phyloP scores from a whole-genome alignment of 1,140 invertebrate species.

The Aphelenchoides besseyi region DNA sequence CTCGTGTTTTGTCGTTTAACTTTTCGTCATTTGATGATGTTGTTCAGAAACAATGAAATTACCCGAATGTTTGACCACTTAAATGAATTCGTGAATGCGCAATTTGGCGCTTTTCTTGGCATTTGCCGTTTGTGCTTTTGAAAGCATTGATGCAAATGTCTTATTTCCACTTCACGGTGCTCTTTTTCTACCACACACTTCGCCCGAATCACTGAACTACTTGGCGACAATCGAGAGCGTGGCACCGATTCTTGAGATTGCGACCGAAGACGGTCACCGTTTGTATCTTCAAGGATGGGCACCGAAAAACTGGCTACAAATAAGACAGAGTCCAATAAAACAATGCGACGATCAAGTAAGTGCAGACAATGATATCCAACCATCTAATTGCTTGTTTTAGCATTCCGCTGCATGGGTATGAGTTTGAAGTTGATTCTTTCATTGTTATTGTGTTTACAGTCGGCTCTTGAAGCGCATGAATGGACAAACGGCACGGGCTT shows the following conservation, averaged over 20 bases:
- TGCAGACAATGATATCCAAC: not conserved
- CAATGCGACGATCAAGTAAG: conserved; percentile 47
- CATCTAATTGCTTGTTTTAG: not conserved
- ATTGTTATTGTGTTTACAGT: conserved; percentile 1
- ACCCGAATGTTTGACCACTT: not conserved
- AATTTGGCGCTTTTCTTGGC: not conserved
- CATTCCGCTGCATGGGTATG: conserved; percentile 52
- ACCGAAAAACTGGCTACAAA: conserved; percentile 40
- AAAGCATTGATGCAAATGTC: not conserved
- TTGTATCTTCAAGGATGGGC: conserved; percentile 33
- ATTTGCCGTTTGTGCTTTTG: too few relatives aligned
- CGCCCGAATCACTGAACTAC: conserved; percentile 14
- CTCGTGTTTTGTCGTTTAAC: too few relatives aligned
- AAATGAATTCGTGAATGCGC: not conserved
- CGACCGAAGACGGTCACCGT: conserved; percentile 36
- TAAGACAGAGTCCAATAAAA: conserved; percentile 36
- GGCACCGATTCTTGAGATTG: conserved; percentile 34
- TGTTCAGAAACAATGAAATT: too few relatives aligned
- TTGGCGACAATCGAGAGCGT: conserved; percentile 42
- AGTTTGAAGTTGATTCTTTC: too few relatives aligned
- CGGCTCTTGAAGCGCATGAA: not conserved
- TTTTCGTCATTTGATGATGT: too few relatives aligned
- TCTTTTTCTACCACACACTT: conserved; percentile 5
- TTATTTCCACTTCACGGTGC: conserved; percentile 12
- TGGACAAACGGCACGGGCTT: conserved; percentile 8